Percentiles rank a stretch among this genome's conserved stretches.
phyloP scores from a whole-genome alignment of 2,113 vertebrate genomes.

The Semnopithecus entellus region DNA sequence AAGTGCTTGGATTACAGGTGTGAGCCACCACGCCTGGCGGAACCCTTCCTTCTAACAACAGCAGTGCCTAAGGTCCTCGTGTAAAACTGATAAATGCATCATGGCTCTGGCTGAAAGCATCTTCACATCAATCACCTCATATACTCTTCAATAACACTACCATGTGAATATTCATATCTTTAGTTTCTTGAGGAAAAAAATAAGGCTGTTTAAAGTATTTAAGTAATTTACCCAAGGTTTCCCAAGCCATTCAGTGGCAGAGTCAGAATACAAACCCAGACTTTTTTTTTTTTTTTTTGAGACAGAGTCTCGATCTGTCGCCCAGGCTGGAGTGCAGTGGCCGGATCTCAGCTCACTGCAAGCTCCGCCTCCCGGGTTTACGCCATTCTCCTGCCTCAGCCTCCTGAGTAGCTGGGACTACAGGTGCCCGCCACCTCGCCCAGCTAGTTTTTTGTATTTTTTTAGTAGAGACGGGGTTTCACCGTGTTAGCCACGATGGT shows the following conservation, averaged over 20 bases:
- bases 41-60: background rate
- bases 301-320: too few relatives aligned
- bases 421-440: fast-evolving
- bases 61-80: background rate
- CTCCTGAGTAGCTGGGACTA: too few relatives aligned
- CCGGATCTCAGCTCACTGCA: too few relatives aligned
- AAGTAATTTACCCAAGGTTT: background rate
- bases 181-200: background rate
- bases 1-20: background rate
- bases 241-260: background rate
- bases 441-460: too few relatives aligned
- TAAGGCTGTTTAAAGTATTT: background rate
- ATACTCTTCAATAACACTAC: background rate
- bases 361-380: too few relatives aligned
- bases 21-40: background rate
- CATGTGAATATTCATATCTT: background rate
- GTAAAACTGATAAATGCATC: background rate
- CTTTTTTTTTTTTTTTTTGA: background rate
- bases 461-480: too few relatives aligned
- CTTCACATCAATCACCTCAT: background rate
- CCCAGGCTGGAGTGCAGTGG: too few relatives aligned
- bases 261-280: background rate
- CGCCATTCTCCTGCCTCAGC: too few relatives aligned
- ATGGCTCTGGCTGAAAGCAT: background rate
- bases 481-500: too few relatives aligned